A percentile compares a stretch with the other conserved stretches of the same genome.
These are phyloP conservation scores for Oscheius sp. DNA, from an alignment of 2,888 invertebrate species.

Conservation along the genomic window DNA sequence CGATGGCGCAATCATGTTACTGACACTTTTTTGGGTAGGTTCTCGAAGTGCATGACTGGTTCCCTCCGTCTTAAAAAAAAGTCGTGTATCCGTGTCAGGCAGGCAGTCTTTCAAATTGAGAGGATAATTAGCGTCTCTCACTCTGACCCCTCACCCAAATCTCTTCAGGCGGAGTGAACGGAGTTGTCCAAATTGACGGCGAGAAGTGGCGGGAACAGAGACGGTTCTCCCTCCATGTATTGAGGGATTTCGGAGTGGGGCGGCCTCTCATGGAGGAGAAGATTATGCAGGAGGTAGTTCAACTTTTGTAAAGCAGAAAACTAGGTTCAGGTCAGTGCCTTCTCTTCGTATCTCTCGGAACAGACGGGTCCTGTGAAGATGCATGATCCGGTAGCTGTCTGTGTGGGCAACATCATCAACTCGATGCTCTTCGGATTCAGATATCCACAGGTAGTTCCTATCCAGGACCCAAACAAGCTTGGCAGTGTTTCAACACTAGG, in stretches of 20 bases:
- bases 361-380: conserved; percentile 41
- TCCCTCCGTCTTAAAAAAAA: not conserved
- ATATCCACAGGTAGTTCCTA: conserved; percentile 55
- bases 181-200: conserved; percentile 72
- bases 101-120: not conserved
- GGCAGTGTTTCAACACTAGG: no score
- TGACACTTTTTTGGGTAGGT: conserved; percentile 68
- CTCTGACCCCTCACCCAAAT: conserved; percentile 15
- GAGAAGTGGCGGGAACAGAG: conserved; percentile 73
- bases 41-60: not conserved
- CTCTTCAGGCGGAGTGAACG: conserved; percentile 67
- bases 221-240: conserved; percentile 62
- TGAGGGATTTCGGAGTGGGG: conserved; percentile 72
- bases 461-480: no score
- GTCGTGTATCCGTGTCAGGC: no score
- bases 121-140: conserved; percentile 11
- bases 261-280: conserved; percentile 70
- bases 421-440: conserved; percentile 68
- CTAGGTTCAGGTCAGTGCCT: conserved; percentile 43
- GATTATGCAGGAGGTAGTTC: conserved; percentile 60
- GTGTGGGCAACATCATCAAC: conserved; percentile 73
- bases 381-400: conserved; percentile 60
- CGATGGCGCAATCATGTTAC: conserved; percentile 72
- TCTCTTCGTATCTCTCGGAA: conserved; percentile 40
- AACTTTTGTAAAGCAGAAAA: not conserved